phyloP scores from a whole-genome alignment of 2,113 vertebrate genomes.

The Apteryx owenii region DNA sequence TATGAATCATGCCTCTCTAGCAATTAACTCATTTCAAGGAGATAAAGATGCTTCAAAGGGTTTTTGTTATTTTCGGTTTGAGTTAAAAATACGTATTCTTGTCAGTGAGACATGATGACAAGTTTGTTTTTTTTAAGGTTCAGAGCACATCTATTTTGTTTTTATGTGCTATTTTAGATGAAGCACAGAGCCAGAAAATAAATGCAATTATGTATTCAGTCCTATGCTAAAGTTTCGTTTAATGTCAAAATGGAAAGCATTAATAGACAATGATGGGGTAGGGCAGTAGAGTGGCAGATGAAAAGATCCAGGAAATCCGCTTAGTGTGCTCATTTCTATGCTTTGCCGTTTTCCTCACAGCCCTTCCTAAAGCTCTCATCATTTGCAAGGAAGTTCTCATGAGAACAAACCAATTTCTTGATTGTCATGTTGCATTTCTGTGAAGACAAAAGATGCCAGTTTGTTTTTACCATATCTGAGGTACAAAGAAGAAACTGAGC shows the following conservation, averaged over 20 bases:
- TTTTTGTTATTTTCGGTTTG: background rate
- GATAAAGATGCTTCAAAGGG: constrained; percentile 10
- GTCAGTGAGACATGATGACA: background rate
- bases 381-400: background rate
- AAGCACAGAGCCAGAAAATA: background rate
- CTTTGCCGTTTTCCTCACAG: background rate
- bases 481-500: accelerated
- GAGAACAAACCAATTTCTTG: background rate
- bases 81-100: constrained; percentile 5
- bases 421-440: accelerated
- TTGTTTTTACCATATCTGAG: accelerated
- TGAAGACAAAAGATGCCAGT: background rate
- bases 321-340: background rate
- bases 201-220: background rate
- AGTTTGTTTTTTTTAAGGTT: background rate
- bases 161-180: constrained; percentile 19
- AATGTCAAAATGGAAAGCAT: background rate
- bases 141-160: background rate
- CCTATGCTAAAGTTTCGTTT: background rate
- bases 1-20: constrained; percentile 12
- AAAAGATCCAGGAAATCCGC: background rate
- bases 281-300: background rate
- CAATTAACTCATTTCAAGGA: constrained; percentile 35
- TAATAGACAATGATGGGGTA: background rate
- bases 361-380: background rate